These are phyloP conservation scores for Sarcophaga subvicina DNA, from an alignment of 2,888 invertebrate genomes.

Conservation along the genomic window DNA sequence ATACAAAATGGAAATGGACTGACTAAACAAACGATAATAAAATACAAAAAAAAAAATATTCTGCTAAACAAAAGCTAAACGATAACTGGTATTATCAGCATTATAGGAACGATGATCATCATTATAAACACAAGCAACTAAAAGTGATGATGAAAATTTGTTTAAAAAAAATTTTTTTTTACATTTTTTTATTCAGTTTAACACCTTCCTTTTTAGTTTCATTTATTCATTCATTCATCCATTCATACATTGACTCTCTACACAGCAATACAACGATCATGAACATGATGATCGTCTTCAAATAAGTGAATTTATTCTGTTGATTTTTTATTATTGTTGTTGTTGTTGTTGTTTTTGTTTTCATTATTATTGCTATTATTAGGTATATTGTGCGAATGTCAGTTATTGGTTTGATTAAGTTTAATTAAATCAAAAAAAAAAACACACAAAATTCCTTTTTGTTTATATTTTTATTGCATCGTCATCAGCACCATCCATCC, in stretches of 20 bases:
- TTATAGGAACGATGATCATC: neutral
- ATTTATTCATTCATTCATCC: constrained; percentile 11
- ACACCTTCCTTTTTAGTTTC: constrained; percentile 61
- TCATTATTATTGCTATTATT: constrained; percentile 23
- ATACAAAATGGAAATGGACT: constrained; percentile 27
- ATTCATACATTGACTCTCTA: constrained; percentile 27
- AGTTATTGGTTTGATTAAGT: constrained; percentile 66
- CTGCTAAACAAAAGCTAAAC: too few species aligned
- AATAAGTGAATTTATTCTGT: neutral
- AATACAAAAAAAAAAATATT: neutral
- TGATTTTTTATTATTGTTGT: neutral
- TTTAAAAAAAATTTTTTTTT: constrained; percentile 66
- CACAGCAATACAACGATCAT: constrained; percentile 3
- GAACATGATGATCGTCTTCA: neutral
- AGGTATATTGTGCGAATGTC: constrained; percentile 56
- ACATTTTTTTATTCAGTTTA: constrained; percentile 33
- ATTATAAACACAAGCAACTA: neutral
- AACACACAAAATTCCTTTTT: constrained; percentile 5
- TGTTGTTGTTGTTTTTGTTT: neutral
- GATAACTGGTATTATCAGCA: neutral
- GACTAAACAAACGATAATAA: constrained; percentile 17
- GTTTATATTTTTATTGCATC: constrained; percentile 9
- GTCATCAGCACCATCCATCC: neutral
- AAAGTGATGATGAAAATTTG: constrained; percentile 71
- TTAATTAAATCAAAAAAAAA: constrained; percentile 64